phyloP scores from a whole-genome alignment of 2,888 invertebrate species.

The Cephalotes varians region DNA sequence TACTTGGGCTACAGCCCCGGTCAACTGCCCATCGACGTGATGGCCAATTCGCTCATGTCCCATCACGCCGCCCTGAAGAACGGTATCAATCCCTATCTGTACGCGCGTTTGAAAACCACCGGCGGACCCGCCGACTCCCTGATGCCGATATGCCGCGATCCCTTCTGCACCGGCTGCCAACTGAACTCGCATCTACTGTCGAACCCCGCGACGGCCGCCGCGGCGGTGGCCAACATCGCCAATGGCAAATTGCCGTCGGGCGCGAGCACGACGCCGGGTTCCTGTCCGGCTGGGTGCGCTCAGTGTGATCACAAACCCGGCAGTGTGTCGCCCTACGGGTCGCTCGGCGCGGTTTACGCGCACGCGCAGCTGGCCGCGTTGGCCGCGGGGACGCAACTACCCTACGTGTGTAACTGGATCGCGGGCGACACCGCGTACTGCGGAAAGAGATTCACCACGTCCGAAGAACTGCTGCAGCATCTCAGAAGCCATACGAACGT shows the following conservation, averaged over 20 bases:
- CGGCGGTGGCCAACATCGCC: constrained; percentile 77
- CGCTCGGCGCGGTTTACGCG: constrained; percentile 88
- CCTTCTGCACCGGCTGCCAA: constrained; percentile 96
- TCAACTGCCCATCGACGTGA: constrained; percentile 91
- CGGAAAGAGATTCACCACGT: constrained; percentile 94
- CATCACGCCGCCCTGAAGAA: constrained; percentile 91
- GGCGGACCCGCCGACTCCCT: constrained; percentile 89
- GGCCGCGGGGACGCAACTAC: constrained; percentile 93
- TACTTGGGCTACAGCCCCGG: constrained; percentile 89
- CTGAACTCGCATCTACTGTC: constrained; percentile 92
- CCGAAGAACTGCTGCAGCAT: constrained; percentile 95
- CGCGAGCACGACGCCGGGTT: constrained; percentile 64
- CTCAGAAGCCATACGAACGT: constrained; percentile 94
- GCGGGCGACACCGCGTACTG: constrained; percentile 94
- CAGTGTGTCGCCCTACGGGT: constrained; percentile 86
- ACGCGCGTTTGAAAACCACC: constrained; percentile 93
- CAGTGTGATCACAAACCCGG: constrained; percentile 93
- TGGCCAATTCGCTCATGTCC: constrained; percentile 92
- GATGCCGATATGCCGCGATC: constrained; percentile 94
- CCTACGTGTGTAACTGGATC: constrained; percentile 97
- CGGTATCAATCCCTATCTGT: constrained; percentile 92
- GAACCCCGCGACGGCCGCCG: constrained; percentile 79
- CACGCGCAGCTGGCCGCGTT: constrained; percentile 93
- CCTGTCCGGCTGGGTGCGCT: constrained; percentile 94
- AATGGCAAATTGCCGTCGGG: constrained; percentile 62